Base-by-base conservation (phyloP, 2,888 invertebrate species). In the Drosophila eohydei region DNA sequence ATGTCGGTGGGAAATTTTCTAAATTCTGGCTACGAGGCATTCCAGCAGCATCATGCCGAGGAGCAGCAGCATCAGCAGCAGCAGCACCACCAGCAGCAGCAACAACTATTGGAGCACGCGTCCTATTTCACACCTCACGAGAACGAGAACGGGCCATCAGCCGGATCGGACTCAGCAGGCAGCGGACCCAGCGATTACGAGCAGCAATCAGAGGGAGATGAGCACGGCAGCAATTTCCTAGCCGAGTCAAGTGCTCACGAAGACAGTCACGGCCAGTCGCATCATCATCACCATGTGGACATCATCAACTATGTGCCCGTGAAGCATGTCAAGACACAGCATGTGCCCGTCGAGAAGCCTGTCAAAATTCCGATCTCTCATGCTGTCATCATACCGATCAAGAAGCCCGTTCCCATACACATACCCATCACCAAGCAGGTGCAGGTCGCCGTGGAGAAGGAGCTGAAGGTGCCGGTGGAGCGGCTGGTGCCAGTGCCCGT, bases 341-440 rank as follows among this genome's bases (percentile, higher is more conserved):
- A 96, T 8, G 95, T 95, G 50, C 96, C 96, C 0, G 93, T 96
- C 6, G 95, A 94, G 68, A 95, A 95, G 84, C 95, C 96, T 0
- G 94, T 97, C 7, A 95, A 96, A 76, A 95, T 97, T 70, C 95
- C 95, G 64, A 94, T 97, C 3, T 96, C 95, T 0, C 96, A 96
- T 88, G 96, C 97, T 9, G 95, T 97, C 50, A 94, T 96, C 74
- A 94, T 97, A 1, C 96, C 95, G 8, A 94, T 96, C 26, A 95
- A 95, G 6, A 95, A 96, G 81, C 96, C 97, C 0, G 96, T 96
- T 85, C 96, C 97, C 28, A 95, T 97, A 0, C 96, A 96, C 83
- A 95, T 96, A 62, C 95, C 96, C 50, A 94, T 97, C 1, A 94
- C 95, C 48, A 95, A 95, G 84, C 96, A 96, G 1, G 95, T 96